Evolutionary conservation across 2,797 vertebrate genomes (phyloP).

Genomic region (Schizopygopsis pylzovi): DNA sequence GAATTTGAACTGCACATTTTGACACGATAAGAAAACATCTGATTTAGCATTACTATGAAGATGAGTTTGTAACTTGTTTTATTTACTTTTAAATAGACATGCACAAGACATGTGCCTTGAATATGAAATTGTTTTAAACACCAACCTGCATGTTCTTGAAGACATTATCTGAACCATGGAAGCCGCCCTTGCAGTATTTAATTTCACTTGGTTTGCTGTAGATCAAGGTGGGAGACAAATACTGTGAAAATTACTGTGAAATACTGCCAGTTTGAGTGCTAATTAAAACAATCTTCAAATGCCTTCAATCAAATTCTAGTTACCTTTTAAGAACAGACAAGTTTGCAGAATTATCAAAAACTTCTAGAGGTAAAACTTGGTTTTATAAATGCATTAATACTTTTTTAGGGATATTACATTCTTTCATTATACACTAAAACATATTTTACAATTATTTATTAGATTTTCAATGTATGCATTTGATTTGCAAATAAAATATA

Average conservation of each 20-base stretch:
- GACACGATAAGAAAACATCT: not conserved
- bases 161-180: conserved; percentile 92
- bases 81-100: not conserved
- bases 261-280: not conserved
- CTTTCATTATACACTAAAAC: not conserved
- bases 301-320: not conserved
- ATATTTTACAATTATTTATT: no score
- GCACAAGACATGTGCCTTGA: not conserved
- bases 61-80: not conserved
- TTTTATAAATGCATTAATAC: not conserved
- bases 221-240: conserved; percentile 40
- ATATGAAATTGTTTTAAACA: conserved; percentile 1
- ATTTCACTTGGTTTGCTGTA: conserved; percentile 78
- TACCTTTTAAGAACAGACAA: not conserved
- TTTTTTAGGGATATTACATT: not conserved
- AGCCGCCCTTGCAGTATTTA: conserved; percentile 86
- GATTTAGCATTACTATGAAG: not conserved
- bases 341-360: not conserved
- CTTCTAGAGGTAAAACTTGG: not conserved
- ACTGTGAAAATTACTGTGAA: not conserved
- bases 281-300: not conserved
- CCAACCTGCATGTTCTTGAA: conserved; percentile 96
- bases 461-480: not conserved
- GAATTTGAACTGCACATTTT: not conserved
- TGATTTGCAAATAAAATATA: not conserved